A percentile compares a stretch with the other conserved stretches of the same genome.
These are phyloP conservation scores for Trichechus manatus DNA, from an alignment of 2,113 vertebrate genomes.

Conservation along the genomic window DNA sequence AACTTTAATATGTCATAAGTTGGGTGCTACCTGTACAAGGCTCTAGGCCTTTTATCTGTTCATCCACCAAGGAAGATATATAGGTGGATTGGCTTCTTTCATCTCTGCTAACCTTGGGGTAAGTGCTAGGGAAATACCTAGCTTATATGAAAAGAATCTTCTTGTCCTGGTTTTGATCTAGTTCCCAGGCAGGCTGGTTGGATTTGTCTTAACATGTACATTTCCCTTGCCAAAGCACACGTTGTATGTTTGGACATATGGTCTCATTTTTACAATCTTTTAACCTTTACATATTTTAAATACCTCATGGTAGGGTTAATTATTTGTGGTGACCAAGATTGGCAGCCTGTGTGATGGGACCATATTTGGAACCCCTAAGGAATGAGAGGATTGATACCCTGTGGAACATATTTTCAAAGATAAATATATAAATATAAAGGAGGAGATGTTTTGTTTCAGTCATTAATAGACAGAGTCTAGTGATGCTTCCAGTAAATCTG, in stretches of 20 bases:
- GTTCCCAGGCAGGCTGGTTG: slow-evolving; percentile 62
- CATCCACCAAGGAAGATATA: not conserved
- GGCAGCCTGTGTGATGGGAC: slow-evolving; percentile 61
- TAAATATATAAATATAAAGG: slow-evolving; percentile 62
- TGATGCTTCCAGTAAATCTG: not conserved
- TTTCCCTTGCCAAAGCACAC: slow-evolving; percentile 80
- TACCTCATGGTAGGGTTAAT: slow-evolving; percentile 77
- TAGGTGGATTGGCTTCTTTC: not conserved
- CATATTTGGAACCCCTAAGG: slow-evolving; percentile 69
- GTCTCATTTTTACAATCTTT: slow-evolving; percentile 82
- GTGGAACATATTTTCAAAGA: slow-evolving; percentile 62
- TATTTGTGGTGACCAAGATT: slow-evolving; percentile 75
- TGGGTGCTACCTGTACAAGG: not conserved
- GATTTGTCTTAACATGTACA: slow-evolving; percentile 69
- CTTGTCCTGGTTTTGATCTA: slow-evolving; percentile 74
- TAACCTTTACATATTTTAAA: slow-evolving; percentile 83
- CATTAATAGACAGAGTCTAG: not conserved
- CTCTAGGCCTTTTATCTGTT: not conserved
- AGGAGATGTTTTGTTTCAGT: not conserved
- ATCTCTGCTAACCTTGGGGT: slow-evolving; percentile 39
- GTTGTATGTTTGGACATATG: slow-evolving; percentile 83
- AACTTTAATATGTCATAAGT: not conserved
- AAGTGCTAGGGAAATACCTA: slow-evolving; percentile 69
- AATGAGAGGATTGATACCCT: slow-evolving; percentile 68
- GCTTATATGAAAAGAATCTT: slow-evolving; percentile 72